These are phyloP conservation scores for Lampropteryx suffumata DNA, from an alignment of 2,888 invertebrate species.

Conservation along the genomic window DNA sequence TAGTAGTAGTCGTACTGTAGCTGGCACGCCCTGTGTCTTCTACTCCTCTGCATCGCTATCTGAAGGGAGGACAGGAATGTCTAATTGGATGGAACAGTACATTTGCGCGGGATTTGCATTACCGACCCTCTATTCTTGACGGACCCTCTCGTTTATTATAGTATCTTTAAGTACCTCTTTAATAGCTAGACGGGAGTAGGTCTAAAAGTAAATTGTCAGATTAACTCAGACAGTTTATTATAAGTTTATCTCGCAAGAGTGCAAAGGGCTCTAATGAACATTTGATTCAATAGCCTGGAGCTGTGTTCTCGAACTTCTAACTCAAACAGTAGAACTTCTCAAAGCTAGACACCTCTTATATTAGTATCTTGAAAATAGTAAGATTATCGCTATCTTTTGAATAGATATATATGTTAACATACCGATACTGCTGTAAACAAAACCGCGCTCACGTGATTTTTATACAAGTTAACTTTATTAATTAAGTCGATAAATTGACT, in stretches of 20 bases:
- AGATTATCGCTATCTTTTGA: too few relatives aligned
- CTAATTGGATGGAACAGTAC: constrained; percentile 35
- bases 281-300: too few relatives aligned
- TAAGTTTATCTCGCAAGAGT: neutral
- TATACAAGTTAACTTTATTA: neutral
- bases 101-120: constrained; percentile 31
- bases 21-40: neutral
- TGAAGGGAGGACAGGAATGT: constrained; percentile 12
- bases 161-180: neutral
- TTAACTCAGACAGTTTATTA: neutral
- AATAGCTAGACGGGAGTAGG: constrained; percentile 1
- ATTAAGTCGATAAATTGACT: constrained; percentile 13
- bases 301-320: too few relatives aligned
- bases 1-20: neutral
- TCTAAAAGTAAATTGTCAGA: constrained; percentile 3
- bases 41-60: constrained; percentile 6
- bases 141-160: neutral
- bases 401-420: too few relatives aligned
- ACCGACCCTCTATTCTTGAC: constrained; percentile 13
- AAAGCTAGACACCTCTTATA: too few relatives aligned
- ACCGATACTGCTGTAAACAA: too few relatives aligned
- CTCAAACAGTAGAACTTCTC: too few relatives aligned
- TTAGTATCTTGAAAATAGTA: too few relatives aligned
- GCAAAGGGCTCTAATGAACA: neutral
- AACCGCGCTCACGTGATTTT: neutral